Conservation (phyloP, 1,140 invertebrate species). For the Cherax quadricarinatus region DNA sequence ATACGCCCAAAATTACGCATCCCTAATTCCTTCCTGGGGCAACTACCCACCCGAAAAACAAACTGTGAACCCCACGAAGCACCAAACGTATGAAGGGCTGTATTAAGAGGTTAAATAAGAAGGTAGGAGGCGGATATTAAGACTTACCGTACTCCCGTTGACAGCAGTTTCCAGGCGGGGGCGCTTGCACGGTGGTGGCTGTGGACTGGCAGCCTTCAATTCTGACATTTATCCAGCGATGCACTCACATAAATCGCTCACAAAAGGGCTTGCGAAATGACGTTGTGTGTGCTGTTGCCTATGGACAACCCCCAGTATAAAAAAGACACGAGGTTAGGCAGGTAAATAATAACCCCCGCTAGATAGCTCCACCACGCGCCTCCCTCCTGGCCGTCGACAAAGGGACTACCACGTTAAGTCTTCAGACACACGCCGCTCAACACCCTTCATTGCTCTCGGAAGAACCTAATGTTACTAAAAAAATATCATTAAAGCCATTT, state of each 20-base stretch:
- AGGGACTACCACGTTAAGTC: conserved; percentile 28
- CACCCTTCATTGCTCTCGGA: not conserved
- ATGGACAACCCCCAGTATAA: not conserved
- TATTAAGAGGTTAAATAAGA: no score
- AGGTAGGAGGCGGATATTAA: no score
- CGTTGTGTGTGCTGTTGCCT: not conserved
- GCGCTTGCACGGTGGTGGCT: conserved; percentile 59
- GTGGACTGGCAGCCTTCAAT: conserved; percentile 61
- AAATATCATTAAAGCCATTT: no score
- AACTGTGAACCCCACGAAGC: no score
- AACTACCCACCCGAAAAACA: no score
- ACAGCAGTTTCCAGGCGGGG: conserved; percentile 57
- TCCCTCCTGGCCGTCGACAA: not conserved
- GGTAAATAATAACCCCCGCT: not conserved
- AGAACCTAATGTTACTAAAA: no score
- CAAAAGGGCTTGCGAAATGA: conserved; percentile 11
- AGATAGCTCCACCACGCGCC: not conserved
- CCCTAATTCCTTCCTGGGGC: no score
- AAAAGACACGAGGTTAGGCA: not conserved
- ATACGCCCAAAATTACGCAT: no score
- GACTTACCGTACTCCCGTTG: conserved; percentile 61
- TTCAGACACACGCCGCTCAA: not conserved
- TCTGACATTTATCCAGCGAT: conserved; percentile 66
- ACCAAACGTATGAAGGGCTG: no score
- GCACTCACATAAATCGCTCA: conserved; percentile 57